Conservation (phyloP, 2,113 vertebrate species). For the Rissa tridactyla region DNA sequence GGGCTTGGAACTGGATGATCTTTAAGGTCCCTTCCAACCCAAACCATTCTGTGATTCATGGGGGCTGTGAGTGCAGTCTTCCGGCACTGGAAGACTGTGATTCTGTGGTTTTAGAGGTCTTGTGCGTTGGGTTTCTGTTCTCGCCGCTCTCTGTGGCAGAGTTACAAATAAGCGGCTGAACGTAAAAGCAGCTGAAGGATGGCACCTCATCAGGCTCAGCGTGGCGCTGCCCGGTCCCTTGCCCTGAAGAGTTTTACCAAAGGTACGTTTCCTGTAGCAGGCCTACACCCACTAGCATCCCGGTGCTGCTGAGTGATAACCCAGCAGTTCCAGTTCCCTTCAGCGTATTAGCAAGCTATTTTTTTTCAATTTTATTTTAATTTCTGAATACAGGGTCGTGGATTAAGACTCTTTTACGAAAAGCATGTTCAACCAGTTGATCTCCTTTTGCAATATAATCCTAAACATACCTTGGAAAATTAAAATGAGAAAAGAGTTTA, state of each 20-base stretch:
- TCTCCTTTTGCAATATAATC: neutral
- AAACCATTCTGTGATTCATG: no score
- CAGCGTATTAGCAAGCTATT: neutral
- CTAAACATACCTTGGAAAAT: neutral
- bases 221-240: no score
- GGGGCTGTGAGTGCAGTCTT: no score
- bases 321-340: neutral
- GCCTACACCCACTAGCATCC: rapidly evolving
- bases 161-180: neutral
- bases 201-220: rapidly evolving
- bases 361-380: neutral
- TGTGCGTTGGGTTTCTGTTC: rapidly evolving
- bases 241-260: neutral
- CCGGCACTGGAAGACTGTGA: no score
- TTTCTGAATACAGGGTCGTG: neutral
- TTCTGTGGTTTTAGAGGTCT: neutral
- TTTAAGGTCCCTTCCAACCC: no score
- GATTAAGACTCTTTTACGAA: neutral
- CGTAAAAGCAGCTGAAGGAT: neutral
- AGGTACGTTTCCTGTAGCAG: neutral
- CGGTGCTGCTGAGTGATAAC: neutral
- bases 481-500: neutral
- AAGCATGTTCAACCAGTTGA: rapidly evolving
- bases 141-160: rapidly evolving
- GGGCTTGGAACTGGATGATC: no score